Base-by-base conservation (phyloP, 2,113 vertebrate species). In the Pionites leucogaster region DNA sequence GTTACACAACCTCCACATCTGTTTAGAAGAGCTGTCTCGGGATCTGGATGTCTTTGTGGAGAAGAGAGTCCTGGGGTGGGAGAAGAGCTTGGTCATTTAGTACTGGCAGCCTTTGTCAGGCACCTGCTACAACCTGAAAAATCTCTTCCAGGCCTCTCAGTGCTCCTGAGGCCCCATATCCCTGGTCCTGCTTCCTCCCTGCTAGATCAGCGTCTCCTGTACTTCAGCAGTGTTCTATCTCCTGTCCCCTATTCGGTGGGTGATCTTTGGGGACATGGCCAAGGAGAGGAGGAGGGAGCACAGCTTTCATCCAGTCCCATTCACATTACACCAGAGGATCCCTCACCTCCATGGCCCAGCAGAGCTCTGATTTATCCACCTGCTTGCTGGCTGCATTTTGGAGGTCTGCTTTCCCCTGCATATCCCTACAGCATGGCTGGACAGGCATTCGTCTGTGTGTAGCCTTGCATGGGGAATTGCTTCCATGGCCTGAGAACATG, bases 221-320 rank as follows among this genome's bases (percentile, higher is more conserved):
- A 44, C 42, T 55, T 35, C 14, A 86, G 42, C 28, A 13, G 42
- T 25, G 22, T 37, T 14, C 17, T 83, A n/a, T 15, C 63, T 80
- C 31, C 67, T 64, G 35, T n/a, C n/a, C 35, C 59, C 47, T 64
- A 0, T 59, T 37, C 15, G 1, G 17, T 22, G 17, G 14, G 50
- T 41, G 22, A 57, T 42, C 46, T 0, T 0, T 33, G 41, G 35
- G 59, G 44, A 52, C 17, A 5, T 5, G 47, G 3, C 9, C 17
- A 25, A 49, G 60, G 27, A 39, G 23, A 78, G 33, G 6, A 83
- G 39, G 24, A 70, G 15, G 35, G 33, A 29, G 13, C 49, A 31
- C 65, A 85, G 20, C 28, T 22, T 5, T 41, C 67, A 1, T 82
- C 31, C 67, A 68, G 57, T 2, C 24, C 33, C 4, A 0, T 82